Evolutionary conservation across 1,140 invertebrate genomes (phyloP).

Genomic region (Musca domestica): DNA sequence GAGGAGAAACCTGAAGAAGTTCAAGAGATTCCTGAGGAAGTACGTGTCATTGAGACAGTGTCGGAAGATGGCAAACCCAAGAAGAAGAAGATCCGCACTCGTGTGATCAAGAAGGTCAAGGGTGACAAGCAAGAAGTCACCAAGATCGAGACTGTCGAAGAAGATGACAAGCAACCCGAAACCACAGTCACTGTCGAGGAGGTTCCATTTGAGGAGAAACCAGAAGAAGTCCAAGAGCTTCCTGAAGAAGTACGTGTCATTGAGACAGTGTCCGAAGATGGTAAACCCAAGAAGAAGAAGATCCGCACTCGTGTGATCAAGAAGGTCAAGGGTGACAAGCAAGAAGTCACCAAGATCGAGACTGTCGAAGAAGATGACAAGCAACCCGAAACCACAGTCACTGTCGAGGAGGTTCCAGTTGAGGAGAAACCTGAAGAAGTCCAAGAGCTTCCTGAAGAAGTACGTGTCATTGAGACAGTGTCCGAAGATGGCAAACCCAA

Average conservation of each 20-base stretch:
- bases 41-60: constrained; percentile 32
- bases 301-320: constrained; percentile 46
- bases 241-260: constrained; percentile 47
- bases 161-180: constrained; percentile 35
- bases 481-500: constrained; percentile 24
- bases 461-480: constrained; percentile 26
- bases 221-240: constrained; percentile 44
- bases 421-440: constrained; percentile 9
- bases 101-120: constrained; percentile 33
- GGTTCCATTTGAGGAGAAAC: constrained; percentile 28
- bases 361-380: constrained; percentile 47
- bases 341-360: constrained; percentile 46
- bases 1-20: constrained; percentile 49
- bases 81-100: constrained; percentile 34
- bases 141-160: constrained; percentile 43
- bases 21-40: constrained; percentile 40
- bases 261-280: constrained; percentile 39
- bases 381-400: constrained; percentile 37
- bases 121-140: constrained; percentile 50
- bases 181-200: constrained; percentile 37
- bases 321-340: constrained; percentile 39
- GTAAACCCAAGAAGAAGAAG: constrained; percentile 41
- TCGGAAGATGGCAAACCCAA: constrained; percentile 31
- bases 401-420: constrained; percentile 28
- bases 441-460: constrained; percentile 19